Conservation (phyloP, 30 jellyfish, hydroid and myxozoan genomes). For the Turritopsis dohrnii region DNA sequence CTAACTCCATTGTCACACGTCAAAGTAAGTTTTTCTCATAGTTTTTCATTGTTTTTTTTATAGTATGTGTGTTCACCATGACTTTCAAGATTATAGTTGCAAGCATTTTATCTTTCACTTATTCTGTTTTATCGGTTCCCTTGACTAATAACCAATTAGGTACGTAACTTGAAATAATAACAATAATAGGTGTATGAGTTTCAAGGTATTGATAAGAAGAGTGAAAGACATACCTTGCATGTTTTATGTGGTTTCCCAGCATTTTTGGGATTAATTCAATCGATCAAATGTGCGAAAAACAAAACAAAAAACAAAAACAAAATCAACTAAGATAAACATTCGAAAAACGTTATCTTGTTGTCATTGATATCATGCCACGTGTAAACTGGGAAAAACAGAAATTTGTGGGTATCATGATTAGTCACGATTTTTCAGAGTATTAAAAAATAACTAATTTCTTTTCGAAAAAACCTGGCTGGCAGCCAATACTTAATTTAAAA, state of each 20-base stretch:
- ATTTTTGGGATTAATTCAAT: neutral
- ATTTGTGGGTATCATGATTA: no score
- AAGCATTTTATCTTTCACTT: neutral
- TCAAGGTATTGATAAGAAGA: neutral
- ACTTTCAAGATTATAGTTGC: neutral
- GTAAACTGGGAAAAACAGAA: neutral
- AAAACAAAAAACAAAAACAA: neutral
- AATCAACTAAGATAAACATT: neutral
- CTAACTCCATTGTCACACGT: conserved; percentile 72
- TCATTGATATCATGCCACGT: neutral
- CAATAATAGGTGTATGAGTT: neutral
- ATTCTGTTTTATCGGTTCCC: neutral
- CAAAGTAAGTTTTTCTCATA: neutral
- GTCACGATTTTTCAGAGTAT: no score
- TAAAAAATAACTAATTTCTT: no score
- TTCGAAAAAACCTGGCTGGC: neutral
- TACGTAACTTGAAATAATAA: neutral
- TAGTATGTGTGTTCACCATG: neutral
- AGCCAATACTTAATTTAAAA: neutral
- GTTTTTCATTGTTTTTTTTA: neutral
- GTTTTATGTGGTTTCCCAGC: neutral
- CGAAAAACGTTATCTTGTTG: neutral
- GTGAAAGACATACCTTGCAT: neutral
- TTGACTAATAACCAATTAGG: neutral
- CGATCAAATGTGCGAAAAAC: neutral